These are phyloP conservation scores for Emydoidea blandingii DNA, from an alignment of 2,797 vertebrate species.

Conservation along the genomic window DNA sequence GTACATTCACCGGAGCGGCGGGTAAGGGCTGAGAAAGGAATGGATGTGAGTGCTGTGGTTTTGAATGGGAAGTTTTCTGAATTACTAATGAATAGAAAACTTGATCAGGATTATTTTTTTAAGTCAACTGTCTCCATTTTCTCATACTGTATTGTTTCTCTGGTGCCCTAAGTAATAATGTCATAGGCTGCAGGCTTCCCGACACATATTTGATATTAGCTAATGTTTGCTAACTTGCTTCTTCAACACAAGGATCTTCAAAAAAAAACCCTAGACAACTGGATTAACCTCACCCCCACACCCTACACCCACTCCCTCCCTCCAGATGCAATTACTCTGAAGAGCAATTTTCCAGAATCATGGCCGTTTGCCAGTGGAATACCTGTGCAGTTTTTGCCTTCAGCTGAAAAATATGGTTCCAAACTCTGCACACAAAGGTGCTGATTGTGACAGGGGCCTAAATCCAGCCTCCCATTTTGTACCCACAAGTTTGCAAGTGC, in stretches of 20 bases:
- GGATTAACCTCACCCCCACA: neutral
- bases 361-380: neutral
- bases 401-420: neutral
- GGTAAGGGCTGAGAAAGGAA: neutral
- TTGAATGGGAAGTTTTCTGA: neutral
- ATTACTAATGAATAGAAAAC: neutral
- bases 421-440: neutral
- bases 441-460: neutral
- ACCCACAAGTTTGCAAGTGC: neutral
- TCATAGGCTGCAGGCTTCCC: neutral
- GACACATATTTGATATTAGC: neutral
- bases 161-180: neutral
- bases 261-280: rapidly evolving
- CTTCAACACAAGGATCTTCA: neutral
- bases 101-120: neutral
- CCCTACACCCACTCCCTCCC: too few species aligned
- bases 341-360: neutral
- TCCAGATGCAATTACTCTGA: neutral
- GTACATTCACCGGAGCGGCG: neutral
- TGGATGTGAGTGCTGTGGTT: neutral
- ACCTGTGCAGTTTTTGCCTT: neutral
- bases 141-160: neutral
- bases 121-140: neutral
- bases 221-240: neutral
- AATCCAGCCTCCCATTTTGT: neutral